Percentiles rank a stretch among this genome's conserved stretches.
These are phyloP conservation scores for Metalampra italica DNA, from an alignment of 2,888 invertebrate genomes.

Conservation along the genomic window DNA sequence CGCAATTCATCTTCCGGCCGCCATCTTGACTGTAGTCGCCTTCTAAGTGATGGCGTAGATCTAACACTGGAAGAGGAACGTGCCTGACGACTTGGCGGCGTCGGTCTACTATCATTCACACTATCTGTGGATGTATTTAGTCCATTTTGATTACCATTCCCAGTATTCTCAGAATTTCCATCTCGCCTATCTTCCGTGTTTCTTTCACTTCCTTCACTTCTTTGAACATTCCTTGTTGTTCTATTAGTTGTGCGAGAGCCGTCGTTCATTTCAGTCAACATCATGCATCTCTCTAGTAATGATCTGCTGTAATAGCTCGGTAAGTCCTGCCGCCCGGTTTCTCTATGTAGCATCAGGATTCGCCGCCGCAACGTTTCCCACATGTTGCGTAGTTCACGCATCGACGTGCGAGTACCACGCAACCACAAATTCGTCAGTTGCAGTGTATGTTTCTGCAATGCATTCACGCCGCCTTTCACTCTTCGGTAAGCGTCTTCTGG, in stretches of 20 bases:
- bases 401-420: slow-evolving; percentile 55
- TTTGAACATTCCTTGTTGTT: slow-evolving; percentile 31
- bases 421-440: slow-evolving; percentile 62
- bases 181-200: slow-evolving; percentile 27
- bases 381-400: slow-evolving; percentile 80
- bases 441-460: slow-evolving; percentile 58
- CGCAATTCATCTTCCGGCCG: slow-evolving; percentile 54
- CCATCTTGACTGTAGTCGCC: slow-evolving; percentile 51
- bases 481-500: slow-evolving; percentile 61
- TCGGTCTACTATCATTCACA: slow-evolving; percentile 20
- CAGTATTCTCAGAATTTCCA: slow-evolving; percentile 18
- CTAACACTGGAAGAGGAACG: slow-evolving; percentile 34
- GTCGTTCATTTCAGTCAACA: slow-evolving; percentile 59
- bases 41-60: slow-evolving; percentile 38
- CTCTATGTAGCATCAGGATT: slow-evolving; percentile 73
- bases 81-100: slow-evolving; percentile 24
- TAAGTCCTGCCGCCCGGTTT: slow-evolving; percentile 53
- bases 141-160: slow-evolving; percentile 22
- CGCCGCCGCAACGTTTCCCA: slow-evolving; percentile 81
- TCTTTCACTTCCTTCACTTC: slow-evolving; percentile 32
- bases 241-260: slow-evolving; percentile 31
- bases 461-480: slow-evolving; percentile 55
- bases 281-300: slow-evolving; percentile 63
- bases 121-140: slow-evolving; percentile 25
- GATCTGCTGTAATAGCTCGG: slow-evolving; percentile 60